Base-by-base conservation (phyloP, 53 echinoderm and acorn worm species). In the Temnopleurus reevesii region DNA sequence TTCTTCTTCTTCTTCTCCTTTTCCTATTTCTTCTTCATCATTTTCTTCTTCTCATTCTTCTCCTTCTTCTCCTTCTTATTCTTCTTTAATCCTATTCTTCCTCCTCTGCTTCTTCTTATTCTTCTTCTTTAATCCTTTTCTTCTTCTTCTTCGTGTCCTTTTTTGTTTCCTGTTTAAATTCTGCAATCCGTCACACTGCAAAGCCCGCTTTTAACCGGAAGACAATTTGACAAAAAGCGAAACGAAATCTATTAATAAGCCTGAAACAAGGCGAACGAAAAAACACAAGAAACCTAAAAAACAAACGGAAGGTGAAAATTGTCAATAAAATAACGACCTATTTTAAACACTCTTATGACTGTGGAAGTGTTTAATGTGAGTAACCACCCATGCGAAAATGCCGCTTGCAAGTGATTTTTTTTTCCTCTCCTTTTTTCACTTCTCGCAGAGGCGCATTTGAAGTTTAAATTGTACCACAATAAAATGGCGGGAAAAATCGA, bases 241-340 rank as follows among this genome's bases (percentile, higher is more conserved):
- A n/a, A n/a, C n/a, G n/a, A n/a, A n/a, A n/a, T n/a, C 71, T 71
- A 41, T 71, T 41, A 71, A 71, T 38, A 71, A 36, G 38, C 41
- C 9, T 71, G 23, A 9, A 71, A 38, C 19, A 19, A 71, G 41
- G 21, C 8, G 15, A 41, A 41, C 21, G 21, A 41, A 71, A n/a
- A 35, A 8, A 71, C 41, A 43, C 71, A 8, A 36, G 21, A 71
- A 27, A 26, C 26, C 79, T 79, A 79, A 79, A 79, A 79, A 79
- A 46, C 45, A n/a, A 59, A 49, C 79, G 24, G 79, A 49, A 49
- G 30, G 79, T 47, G 47, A 49, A 49, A 79, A 71, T 26, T 79
- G 79, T 79, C 79, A 79, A 79, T 79, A 79, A 71, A 71, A 79
- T 79, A 79, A 79, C 79, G 79, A 79, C 79, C 79, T 49, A 79